These are phyloP conservation scores for Gobio occitaniae DNA, from an alignment of 2,797 vertebrate species.

Conservation along the genomic window DNA sequence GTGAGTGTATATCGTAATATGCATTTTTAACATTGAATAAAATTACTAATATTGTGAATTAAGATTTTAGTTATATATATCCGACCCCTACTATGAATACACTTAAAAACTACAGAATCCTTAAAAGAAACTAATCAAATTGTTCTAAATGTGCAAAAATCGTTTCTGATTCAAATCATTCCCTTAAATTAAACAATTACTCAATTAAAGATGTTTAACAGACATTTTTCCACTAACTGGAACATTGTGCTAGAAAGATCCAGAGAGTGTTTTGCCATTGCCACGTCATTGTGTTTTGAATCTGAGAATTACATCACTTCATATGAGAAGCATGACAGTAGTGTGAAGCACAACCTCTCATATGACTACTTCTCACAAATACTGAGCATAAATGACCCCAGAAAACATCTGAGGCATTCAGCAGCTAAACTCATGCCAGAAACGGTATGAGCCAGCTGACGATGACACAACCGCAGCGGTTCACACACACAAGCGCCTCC, in stretches of 20 bases:
- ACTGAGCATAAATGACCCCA: conserved; percentile 16
- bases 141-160: not conserved
- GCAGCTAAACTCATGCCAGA: conserved; percentile 17
- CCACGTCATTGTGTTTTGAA: conserved; percentile 10
- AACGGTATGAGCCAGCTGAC: conserved; percentile 15
- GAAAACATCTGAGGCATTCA: conserved; percentile 43
- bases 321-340: conserved; percentile 18
- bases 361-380: conserved; percentile 7
- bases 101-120: not conserved
- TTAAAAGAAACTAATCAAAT: not conserved
- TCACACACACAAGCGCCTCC: not conserved
- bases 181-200: not conserved
- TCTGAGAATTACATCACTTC: not conserved
- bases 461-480: conserved; percentile 32
- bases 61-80: not conserved
- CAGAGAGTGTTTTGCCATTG: not conserved
- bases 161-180: not conserved
- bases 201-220: not conserved
- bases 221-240: not conserved
- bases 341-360: conserved; percentile 16
- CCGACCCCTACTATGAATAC: not conserved
- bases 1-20: not conserved
- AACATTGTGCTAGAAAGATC: not conserved
- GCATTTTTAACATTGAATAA: not conserved
- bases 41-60: not conserved